phyloP scores from a whole-genome alignment of 2,113 vertebrate genomes.

The Actenoides hombroni region DNA sequence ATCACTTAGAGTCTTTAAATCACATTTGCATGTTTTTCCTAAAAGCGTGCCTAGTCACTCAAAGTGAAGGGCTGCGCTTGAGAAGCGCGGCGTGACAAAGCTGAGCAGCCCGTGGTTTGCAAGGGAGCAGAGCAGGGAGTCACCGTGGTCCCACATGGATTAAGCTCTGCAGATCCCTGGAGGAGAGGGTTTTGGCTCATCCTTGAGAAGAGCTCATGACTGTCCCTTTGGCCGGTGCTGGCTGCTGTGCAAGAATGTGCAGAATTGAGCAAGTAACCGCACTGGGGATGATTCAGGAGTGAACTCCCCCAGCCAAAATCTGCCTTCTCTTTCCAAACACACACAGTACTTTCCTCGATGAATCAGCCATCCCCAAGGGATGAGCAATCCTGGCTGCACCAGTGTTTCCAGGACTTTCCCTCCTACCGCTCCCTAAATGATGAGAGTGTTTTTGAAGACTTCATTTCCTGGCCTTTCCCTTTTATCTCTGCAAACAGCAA shows the following conservation, averaged over 20 bases:
- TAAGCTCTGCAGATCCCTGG: not conserved
- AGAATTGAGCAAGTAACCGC: not conserved
- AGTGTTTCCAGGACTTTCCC: conserved; percentile 64
- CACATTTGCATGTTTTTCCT: conserved; percentile 56
- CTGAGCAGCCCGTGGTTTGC: not conserved
- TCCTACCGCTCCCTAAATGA: conserved; percentile 28
- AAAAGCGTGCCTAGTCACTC: conserved; percentile 1
- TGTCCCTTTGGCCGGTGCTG: fast-evolving
- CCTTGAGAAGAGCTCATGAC: not conserved
- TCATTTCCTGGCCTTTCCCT: conserved; percentile 59
- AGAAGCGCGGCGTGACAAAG: not conserved
- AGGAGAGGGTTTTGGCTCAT: not conserved
- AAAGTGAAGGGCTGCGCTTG: not conserved
- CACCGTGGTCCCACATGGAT: fast-evolving
- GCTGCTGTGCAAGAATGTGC: not conserved
- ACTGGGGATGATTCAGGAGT: not conserved
- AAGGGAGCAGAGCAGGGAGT: not conserved
- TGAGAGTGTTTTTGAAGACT: conserved; percentile 43
- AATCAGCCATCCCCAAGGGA: conserved; percentile 61
- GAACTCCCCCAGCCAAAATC: not conserved
- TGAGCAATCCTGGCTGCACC: conserved; percentile 64
- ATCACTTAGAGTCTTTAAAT: conserved; percentile 61
- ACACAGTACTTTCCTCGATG: not conserved
- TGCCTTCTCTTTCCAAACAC: not conserved
- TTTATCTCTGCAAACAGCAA: conserved; percentile 43